These are phyloP conservation scores for Sialia sialis DNA, from an alignment of 2,113 vertebrate species.

Conservation along the genomic window DNA sequence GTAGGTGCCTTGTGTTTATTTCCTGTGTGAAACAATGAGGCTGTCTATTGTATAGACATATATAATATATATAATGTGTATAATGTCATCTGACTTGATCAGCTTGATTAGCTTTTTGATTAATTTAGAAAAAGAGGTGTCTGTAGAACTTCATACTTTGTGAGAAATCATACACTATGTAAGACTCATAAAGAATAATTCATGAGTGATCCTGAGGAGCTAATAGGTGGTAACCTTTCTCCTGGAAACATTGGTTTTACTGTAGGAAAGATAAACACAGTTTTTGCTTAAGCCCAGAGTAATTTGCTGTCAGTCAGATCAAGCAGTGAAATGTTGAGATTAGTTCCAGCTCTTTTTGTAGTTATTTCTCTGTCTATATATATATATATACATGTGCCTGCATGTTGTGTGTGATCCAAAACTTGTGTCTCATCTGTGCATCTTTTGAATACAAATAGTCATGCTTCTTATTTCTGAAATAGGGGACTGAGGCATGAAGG, in stretches of 20 bases:
- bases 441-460: background rate
- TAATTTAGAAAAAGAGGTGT: background rate
- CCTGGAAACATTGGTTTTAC: background rate
- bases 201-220: background rate
- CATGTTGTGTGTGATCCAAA: background rate
- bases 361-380: background rate
- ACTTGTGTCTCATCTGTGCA: background rate
- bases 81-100: background rate
- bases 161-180: background rate
- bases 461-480: background rate
- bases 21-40: background rate
- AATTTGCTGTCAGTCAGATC: background rate
- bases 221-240: background rate
- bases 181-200: background rate
- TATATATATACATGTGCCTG: background rate
- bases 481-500: background rate
- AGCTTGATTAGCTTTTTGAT: background rate
- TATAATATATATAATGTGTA: too few species aligned
- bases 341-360: background rate
- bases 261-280: background rate
- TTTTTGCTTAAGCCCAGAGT: background rate
- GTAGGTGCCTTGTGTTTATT: background rate
- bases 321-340: background rate
- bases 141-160: background rate
- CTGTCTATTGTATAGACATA: background rate